Conservation (phyloP, 2,113 vertebrate species). For the Carollia perspicillata region DNA sequence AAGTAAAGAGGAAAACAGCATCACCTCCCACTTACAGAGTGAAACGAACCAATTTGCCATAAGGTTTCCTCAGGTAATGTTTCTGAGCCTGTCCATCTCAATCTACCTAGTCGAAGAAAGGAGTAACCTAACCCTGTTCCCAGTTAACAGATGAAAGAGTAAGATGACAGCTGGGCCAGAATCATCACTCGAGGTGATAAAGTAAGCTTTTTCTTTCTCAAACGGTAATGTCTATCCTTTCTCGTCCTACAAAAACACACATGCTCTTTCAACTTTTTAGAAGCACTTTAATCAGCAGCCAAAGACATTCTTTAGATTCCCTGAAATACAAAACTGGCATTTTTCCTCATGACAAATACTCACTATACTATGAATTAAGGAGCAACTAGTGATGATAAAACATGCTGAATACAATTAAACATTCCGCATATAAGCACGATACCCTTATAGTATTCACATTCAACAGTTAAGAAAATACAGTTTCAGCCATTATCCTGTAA, state of each 20-base stretch:
- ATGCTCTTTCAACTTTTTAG: background rate
- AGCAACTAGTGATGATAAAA: background rate
- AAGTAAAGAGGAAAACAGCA: background rate
- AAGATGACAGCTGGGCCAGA: background rate
- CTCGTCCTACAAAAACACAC: background rate
- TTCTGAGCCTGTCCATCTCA: background rate
- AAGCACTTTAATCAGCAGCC: background rate
- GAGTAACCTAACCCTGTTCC: background rate
- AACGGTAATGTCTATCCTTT: background rate
- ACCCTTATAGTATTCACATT: background rate
- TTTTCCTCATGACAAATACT: background rate
- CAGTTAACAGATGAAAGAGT: background rate
- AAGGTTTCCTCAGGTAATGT: background rate
- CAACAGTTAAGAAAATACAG: background rate
- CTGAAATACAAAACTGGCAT: background rate
- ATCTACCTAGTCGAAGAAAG: background rate
- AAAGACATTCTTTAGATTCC: background rate
- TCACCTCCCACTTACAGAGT: background rate
- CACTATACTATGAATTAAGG: background rate
- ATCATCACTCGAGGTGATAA: background rate
- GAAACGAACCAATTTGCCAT: background rate
- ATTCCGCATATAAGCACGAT: background rate
- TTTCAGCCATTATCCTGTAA: background rate
- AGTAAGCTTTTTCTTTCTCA: background rate
- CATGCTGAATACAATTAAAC: background rate